Conservation (phyloP, 2,888 invertebrate species). For the Abrostola triplasia region DNA sequence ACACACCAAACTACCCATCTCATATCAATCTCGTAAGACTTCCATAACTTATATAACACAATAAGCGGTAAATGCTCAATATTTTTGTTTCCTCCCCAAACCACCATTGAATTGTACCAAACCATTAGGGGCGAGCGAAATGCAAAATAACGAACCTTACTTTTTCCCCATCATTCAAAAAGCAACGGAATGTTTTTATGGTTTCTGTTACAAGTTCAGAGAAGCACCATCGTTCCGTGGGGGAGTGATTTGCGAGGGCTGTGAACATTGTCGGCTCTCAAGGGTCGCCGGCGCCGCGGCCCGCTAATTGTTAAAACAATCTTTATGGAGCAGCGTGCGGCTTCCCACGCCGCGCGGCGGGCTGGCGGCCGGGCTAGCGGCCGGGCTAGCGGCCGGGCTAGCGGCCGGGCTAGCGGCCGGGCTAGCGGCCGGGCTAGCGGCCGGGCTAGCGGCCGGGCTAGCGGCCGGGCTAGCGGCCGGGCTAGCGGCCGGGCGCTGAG, state of each 20-base stretch:
- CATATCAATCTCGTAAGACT: not conserved
- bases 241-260: constrained; percentile 16
- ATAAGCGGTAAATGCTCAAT: constrained; percentile 10
- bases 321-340: constrained; percentile 29
- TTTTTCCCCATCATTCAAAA: constrained; percentile 7
- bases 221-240: constrained; percentile 8
- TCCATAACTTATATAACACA: not conserved
- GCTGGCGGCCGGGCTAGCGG: not conserved
- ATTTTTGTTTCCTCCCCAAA: not conserved
- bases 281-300: not conserved
- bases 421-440: no score
- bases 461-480: no score
- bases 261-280: constrained; percentile 26
- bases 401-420: no score
- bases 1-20: no score
- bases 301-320: constrained; percentile 42
- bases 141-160: constrained; percentile 16
- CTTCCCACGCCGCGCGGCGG: constrained; percentile 24
- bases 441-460: no score
- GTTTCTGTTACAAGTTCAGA: constrained; percentile 5
- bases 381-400: no score
- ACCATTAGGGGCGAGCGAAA: not conserved
- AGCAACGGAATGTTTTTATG: constrained; percentile 12
- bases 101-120: not conserved
- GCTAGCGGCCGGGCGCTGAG: not conserved